Evolutionary conservation across 2,113 vertebrate genomes (phyloP).

Genomic region (Mastomys coucha): DNA sequence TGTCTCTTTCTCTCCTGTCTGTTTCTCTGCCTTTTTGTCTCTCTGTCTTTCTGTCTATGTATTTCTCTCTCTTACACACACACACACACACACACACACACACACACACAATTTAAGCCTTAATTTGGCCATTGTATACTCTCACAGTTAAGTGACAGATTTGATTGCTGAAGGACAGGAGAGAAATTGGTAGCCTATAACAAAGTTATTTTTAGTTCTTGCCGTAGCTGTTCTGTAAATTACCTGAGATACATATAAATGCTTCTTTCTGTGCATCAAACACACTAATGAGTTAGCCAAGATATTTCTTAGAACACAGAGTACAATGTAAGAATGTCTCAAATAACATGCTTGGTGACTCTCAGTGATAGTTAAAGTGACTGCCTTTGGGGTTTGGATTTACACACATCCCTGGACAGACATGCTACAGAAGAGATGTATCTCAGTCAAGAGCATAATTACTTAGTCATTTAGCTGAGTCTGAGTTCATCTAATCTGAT

Average conservation of each 20-base stretch:
- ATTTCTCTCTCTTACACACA: not conserved
- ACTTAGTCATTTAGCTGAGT: not conserved
- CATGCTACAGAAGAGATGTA: not conserved
- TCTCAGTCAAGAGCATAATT: not conserved
- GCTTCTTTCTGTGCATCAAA: not conserved
- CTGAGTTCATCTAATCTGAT: not conserved
- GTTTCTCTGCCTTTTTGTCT: not conserved
- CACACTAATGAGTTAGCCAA: not conserved
- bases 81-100: not conserved
- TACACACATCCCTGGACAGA: not conserved
- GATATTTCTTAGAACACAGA: not conserved
- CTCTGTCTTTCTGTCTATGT: not conserved
- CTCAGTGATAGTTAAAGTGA: not conserved
- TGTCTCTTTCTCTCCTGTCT: not conserved
- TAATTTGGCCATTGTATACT: not conserved
- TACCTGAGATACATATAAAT: not conserved
- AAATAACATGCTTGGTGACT: not conserved
- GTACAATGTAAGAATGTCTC: not conserved
- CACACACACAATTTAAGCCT: not conserved
- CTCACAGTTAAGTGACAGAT: not conserved
- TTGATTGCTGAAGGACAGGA: slow-evolving; percentile 5
- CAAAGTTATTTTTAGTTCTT: slow-evolving; percentile 25
- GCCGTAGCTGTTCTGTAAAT: not conserved
- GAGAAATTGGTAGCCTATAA: not conserved
- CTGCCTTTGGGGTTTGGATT: slow-evolving; percentile 13